Conservation (phyloP, 1,140 invertebrate genomes). For the Archivesica marissinica region DNA sequence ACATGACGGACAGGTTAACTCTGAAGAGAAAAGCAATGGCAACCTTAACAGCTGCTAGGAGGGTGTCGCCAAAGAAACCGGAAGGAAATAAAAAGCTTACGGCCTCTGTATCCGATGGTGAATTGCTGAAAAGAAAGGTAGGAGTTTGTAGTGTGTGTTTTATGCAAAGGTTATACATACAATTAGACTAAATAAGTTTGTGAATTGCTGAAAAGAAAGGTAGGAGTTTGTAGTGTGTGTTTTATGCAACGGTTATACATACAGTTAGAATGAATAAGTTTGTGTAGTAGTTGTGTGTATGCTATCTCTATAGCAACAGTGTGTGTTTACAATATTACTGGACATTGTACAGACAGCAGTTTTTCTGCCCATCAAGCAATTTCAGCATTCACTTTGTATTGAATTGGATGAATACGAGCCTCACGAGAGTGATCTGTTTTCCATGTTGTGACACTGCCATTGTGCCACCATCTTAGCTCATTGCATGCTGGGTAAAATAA, state of each 20-base stretch:
- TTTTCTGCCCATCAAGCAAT: no score
- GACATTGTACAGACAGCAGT: no score
- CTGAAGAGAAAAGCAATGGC: constrained; percentile 69
- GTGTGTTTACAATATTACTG: no score
- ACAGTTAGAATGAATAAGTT: constrained; percentile 20
- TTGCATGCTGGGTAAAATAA: no score
- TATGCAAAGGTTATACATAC: no score
- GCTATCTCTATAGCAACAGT: not conserved
- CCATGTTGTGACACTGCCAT: no score
- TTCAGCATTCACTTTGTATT: no score
- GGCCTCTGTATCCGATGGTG: constrained; percentile 43
- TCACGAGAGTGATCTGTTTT: no score
- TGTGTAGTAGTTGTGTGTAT: not conserved
- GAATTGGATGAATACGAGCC: no score
- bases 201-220: constrained; percentile 48
- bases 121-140: constrained; percentile 53
- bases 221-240: not conserved
- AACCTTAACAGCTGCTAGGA: constrained; percentile 61
- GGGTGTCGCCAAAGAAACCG: constrained; percentile 41
- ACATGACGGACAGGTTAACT: constrained; percentile 57
- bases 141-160: not conserved
- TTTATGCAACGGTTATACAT: no score
- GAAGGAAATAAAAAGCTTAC: constrained; percentile 25
- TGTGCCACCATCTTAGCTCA: no score
- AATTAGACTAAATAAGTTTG: constrained; percentile 30